Conservation (phyloP, 2,888 invertebrate genomes). For the Lissonota sp. region DNA sequence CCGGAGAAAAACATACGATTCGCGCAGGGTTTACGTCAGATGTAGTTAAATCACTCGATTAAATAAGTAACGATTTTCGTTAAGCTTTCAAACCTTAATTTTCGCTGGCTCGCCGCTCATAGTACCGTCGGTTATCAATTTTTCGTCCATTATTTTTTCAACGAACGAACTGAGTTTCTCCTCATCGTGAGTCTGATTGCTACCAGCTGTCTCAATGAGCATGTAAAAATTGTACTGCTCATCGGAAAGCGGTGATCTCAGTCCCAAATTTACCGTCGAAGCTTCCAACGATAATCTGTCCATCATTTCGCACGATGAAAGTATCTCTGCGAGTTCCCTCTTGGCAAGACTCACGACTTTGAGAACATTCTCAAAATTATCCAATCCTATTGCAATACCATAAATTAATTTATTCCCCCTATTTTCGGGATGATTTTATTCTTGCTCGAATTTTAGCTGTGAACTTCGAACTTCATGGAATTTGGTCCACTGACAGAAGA, state of each 20-base stretch:
- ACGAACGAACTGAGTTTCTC: slow-evolving; percentile 94
- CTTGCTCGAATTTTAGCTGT: not conserved
- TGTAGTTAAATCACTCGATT: no score
- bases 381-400: slow-evolving; percentile 86
- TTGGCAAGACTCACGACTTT: slow-evolving; percentile 91
- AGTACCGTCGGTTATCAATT: slow-evolving; percentile 92
- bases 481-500: no score
- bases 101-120: slow-evolving; percentile 92
- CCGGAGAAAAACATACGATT: no score
- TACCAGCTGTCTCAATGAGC: slow-evolving; percentile 95
- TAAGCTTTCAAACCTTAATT: slow-evolving; percentile 87
- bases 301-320: slow-evolving; percentile 98
- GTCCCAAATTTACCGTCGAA: slow-evolving; percentile 86
- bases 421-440: not conserved
- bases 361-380: slow-evolving; percentile 91
- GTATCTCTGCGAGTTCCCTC: slow-evolving; percentile 92
- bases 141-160: slow-evolving; percentile 89
- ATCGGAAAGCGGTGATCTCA: slow-evolving; percentile 84
- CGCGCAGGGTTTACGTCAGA: no score
- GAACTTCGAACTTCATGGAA: no score
- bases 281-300: slow-evolving; percentile 91
- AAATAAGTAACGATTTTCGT: no score
- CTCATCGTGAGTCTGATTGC: slow-evolving; percentile 92
- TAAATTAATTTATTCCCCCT: not conserved
- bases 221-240: slow-evolving; percentile 91